Evolutionary conservation across 2,797 vertebrate species (phyloP).

Genomic region (Sebastes steindachneri): DNA sequence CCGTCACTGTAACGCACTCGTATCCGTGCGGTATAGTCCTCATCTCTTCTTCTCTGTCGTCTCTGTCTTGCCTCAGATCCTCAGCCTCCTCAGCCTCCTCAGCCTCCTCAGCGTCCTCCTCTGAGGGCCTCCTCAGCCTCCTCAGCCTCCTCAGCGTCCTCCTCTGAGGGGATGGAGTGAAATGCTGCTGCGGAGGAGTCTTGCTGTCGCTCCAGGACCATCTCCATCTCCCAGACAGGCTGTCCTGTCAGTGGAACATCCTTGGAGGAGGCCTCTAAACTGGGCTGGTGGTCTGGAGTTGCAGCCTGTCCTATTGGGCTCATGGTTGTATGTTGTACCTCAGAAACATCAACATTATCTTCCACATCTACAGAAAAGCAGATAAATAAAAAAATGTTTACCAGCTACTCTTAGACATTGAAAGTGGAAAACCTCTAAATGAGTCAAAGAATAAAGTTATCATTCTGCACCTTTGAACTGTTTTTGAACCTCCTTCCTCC

Average conservation of each 20-base stretch:
- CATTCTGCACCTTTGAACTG: slow-evolving; percentile 61
- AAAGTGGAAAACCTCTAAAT: background rate
- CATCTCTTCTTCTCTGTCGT: slow-evolving; percentile 29
- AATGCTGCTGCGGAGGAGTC: slow-evolving; percentile 31
- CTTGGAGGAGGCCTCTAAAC: slow-evolving; percentile 30
- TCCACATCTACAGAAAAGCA: slow-evolving; percentile 52
- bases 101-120: slow-evolving; percentile 27
- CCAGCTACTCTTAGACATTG: background rate
- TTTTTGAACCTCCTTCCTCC: slow-evolving; percentile 47
- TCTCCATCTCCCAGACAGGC: slow-evolving; percentile 79
- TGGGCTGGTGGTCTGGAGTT: slow-evolving; percentile 43
- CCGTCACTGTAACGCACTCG: slow-evolving; percentile 64
- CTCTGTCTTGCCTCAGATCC: slow-evolving; percentile 35
- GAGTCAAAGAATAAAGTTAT: background rate
- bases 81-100: slow-evolving; percentile 52
- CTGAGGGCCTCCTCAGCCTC: slow-evolving; percentile 34
- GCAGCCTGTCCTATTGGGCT: slow-evolving; percentile 32
- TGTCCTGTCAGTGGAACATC: slow-evolving; percentile 40
- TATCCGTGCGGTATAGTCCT: slow-evolving; percentile 41
- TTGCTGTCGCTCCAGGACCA: slow-evolving; percentile 62
- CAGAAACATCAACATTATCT: slow-evolving; percentile 54
- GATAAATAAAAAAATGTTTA: background rate
- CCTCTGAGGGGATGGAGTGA: slow-evolving; percentile 51
- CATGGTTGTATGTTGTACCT: slow-evolving; percentile 3
- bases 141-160: slow-evolving; percentile 59